Percentiles rank a stretch among this genome's conserved stretches.
These are phyloP conservation scores for Buathra laborator DNA, from an alignment of 2,888 invertebrate species.

Conservation along the genomic window DNA sequence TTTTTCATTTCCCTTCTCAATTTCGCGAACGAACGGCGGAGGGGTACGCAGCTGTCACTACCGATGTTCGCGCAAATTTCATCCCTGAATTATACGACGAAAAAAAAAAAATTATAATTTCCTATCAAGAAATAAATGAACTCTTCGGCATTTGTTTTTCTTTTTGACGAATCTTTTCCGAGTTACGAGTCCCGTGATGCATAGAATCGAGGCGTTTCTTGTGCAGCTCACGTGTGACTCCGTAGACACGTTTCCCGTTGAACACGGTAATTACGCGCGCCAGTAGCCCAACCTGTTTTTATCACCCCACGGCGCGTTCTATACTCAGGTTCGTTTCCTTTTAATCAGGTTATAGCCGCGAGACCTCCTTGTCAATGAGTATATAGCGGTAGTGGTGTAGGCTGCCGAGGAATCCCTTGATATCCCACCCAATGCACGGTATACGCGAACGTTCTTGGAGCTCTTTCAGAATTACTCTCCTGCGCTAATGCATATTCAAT, in stretches of 20 bases:
- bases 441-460: slow-evolving; percentile 32
- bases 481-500: slow-evolving; percentile 72
- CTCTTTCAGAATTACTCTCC: slow-evolving; percentile 65
- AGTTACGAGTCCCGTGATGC: slow-evolving; percentile 8
- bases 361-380: slow-evolving; percentile 64
- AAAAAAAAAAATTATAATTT: slow-evolving; percentile 42
- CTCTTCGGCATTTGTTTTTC: slow-evolving; percentile 32
- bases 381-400: slow-evolving; percentile 36
- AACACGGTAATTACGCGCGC: slow-evolving; percentile 73
- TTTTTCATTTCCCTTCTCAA: slow-evolving; percentile 29
- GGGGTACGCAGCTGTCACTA: slow-evolving; percentile 71
- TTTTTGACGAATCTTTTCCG: not conserved
- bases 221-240: slow-evolving; percentile 56
- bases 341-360: slow-evolving; percentile 74
- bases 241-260: slow-evolving; percentile 64
- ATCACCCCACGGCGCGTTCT: slow-evolving; percentile 65
- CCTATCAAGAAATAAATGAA: slow-evolving; percentile 14
- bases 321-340: slow-evolving; percentile 62
- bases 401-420: slow-evolving; percentile 49
- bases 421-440: slow-evolving; percentile 21
- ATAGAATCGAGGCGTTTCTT: slow-evolving; percentile 33
- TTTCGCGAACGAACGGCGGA: slow-evolving; percentile 56
- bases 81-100: slow-evolving; percentile 27
- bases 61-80: slow-evolving; percentile 56
- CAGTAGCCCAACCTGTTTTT: slow-evolving; percentile 75